Percentiles rank a stretch among this genome's conserved stretches.
These are phyloP conservation scores for Rachycentron canadum DNA, from an alignment of 2,797 vertebrate species.

Conservation along the genomic window DNA sequence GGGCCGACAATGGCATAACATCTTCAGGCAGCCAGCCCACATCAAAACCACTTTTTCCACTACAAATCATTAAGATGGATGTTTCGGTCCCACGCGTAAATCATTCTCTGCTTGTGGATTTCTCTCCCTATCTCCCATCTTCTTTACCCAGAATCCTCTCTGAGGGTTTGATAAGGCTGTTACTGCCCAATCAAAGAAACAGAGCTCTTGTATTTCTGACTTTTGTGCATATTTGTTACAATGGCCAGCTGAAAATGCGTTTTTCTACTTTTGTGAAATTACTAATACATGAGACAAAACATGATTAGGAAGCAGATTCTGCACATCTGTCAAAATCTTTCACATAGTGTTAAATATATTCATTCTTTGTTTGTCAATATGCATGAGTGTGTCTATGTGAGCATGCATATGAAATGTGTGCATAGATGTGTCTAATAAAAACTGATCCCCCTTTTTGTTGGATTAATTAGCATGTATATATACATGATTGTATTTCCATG, in stretches of 20 bases:
- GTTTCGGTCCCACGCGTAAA: constrained; percentile 48
- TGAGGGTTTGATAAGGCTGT: constrained; percentile 40
- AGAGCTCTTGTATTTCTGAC: not conserved
- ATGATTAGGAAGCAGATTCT: constrained; percentile 11
- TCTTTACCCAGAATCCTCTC: constrained; percentile 40
- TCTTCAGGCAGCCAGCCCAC: constrained; percentile 57
- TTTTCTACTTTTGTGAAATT: constrained; percentile 1
- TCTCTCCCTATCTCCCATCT: constrained; percentile 15
- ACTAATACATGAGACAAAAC: not conserved
- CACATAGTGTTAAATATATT: constrained; percentile 32
- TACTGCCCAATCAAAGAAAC: constrained; percentile 39
- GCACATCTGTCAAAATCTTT: constrained; percentile 20
- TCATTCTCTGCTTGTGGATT: constrained; percentile 33
- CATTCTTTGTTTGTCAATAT: constrained; percentile 23
- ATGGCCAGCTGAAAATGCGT: not conserved
- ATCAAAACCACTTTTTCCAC: constrained; percentile 52
- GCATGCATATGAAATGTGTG: constrained; percentile 9
- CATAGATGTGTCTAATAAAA: constrained; percentile 21
- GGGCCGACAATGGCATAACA: constrained; percentile 66
- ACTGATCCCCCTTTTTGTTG: constrained; percentile 18
- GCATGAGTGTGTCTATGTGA: not conserved
- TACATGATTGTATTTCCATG: constrained; percentile 35
- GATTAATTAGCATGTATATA: constrained; percentile 45
- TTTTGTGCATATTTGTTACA: constrained; percentile 17
- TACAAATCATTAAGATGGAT: constrained; percentile 61